Evolutionary conservation across 2,888 invertebrate species (phyloP).

Genomic region (Caenorhabditis sp.): DNA sequence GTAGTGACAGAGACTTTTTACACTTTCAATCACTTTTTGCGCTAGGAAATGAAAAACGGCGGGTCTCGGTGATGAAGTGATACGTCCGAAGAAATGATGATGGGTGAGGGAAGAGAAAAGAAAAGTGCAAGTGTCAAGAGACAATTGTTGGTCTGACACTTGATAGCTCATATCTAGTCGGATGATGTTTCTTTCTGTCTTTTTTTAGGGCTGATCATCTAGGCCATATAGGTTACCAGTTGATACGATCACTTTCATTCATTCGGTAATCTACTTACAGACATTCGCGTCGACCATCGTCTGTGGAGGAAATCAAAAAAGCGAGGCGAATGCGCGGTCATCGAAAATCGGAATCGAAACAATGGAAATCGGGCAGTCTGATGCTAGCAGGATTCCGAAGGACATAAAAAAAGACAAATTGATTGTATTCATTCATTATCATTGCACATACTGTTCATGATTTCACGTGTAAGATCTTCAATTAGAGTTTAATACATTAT

Average conservation of each 20-base stretch:
- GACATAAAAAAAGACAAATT: constrained; percentile 31
- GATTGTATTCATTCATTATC: constrained; percentile 30
- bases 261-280: constrained; percentile 55
- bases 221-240: constrained; percentile 41
- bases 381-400: constrained; percentile 77
- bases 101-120: not conserved
- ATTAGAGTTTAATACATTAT: constrained; percentile 63
- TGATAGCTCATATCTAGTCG: constrained; percentile 20
- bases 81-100: constrained; percentile 31
- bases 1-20: constrained; percentile 48
- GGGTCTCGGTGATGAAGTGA: constrained; percentile 32
- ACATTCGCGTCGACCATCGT: constrained; percentile 72
- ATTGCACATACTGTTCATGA: constrained; percentile 60
- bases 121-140: constrained; percentile 48
- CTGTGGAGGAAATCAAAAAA: constrained; percentile 74
- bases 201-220: constrained; percentile 25
- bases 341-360: constrained; percentile 73
- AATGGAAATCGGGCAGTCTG: constrained; percentile 79
- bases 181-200: not conserved
- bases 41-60: constrained; percentile 42
- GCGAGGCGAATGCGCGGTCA: constrained; percentile 70
- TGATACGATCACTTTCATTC: constrained; percentile 43
- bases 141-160: constrained; percentile 27
- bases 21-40: constrained; percentile 56
- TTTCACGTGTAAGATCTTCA: constrained; percentile 62